A percentile compares a stretch with the other conserved stretches of the same genome.
Evolutionary conservation across 2,888 invertebrate species (phyloP).

Genomic region (Cynaeus angustus): DNA sequence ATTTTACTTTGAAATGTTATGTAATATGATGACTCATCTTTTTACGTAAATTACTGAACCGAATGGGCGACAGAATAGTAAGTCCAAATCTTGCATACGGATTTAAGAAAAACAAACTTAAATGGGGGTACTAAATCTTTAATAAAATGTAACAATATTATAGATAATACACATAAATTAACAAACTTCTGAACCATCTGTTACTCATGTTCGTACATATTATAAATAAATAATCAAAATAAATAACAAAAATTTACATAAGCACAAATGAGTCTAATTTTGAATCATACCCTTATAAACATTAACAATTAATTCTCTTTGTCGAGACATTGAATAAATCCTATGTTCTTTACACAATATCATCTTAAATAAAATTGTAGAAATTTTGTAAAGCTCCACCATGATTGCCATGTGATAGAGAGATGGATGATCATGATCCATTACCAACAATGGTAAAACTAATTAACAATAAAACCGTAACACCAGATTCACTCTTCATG

Average conservation of each 20-base stretch:
- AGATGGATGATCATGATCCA: slow-evolving; percentile 12
- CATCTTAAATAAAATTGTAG: slow-evolving; percentile 6
- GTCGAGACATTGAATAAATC: slow-evolving; percentile 2
- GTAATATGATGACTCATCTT: too few relatives aligned
- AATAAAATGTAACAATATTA: slow-evolving; percentile 33
- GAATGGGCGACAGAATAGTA: too few relatives aligned
- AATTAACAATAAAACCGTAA: slow-evolving; percentile 7
- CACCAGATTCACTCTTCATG: slow-evolving; percentile 3
- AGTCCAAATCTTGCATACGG: background rate
- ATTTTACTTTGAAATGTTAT: too few relatives aligned
- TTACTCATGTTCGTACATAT: background rate
- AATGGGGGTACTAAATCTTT: slow-evolving; percentile 19
- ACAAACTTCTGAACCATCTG: slow-evolving; percentile 7
- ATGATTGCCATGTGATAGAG: slow-evolving; percentile 23
- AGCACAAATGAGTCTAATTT: slow-evolving; percentile 1
- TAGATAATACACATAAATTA: slow-evolving; percentile 24
- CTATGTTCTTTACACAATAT: slow-evolving; percentile 11
- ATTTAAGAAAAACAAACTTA: slow-evolving; percentile 4
- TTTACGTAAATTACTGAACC: too few relatives aligned
- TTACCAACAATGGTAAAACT: slow-evolving; percentile 10
- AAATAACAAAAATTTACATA: slow-evolving; percentile 32
- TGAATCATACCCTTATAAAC: background rate
- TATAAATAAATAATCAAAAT: slow-evolving; percentile 36
- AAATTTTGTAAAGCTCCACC: slow-evolving; percentile 27
- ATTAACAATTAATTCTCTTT: background rate